These are phyloP conservation scores for Sinohyriopsis cumingii DNA, from an alignment of 2,888 invertebrate genomes.

Conservation along the genomic window DNA sequence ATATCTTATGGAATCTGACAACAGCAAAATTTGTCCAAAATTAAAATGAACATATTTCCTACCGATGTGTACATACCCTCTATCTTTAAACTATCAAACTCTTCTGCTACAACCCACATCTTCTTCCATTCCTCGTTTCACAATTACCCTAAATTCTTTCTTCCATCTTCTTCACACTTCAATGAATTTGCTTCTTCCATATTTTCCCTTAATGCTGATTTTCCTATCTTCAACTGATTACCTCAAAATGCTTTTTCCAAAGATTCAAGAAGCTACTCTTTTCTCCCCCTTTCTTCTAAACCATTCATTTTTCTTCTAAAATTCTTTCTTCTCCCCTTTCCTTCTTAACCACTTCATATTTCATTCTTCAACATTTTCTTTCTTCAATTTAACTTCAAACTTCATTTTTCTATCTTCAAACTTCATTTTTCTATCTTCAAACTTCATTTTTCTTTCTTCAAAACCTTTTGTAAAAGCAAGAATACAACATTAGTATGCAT, in stretches of 20 bases:
- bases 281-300: neutral
- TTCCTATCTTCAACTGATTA: no score
- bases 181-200: constrained; percentile 1
- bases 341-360: no score
- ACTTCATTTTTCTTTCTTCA: constrained; percentile 53
- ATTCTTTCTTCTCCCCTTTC: no score
- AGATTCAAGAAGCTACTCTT: no score
- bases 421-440: constrained; percentile 45
- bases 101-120: no score
- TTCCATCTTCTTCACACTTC: constrained; percentile 7
- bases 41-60: no score
- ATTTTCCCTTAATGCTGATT: constrained; percentile 1
- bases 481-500: constrained; percentile 6
- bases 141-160: constrained; percentile 6
- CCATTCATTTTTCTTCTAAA: constrained; percentile 21
- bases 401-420: constrained; percentile 44
- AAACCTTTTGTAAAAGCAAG: constrained; percentile 36
- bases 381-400: constrained; percentile 44
- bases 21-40: no score
- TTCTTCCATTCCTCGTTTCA: neutral
- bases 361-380: no score
- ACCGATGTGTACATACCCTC: no score
- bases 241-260: no score
- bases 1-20: no score
- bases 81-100: no score